Evolutionary conservation across 2,888 invertebrate species (phyloP), one percentile per base, ranked within the genome.

Genomic region (Phrixothrix hirtus): DNA sequence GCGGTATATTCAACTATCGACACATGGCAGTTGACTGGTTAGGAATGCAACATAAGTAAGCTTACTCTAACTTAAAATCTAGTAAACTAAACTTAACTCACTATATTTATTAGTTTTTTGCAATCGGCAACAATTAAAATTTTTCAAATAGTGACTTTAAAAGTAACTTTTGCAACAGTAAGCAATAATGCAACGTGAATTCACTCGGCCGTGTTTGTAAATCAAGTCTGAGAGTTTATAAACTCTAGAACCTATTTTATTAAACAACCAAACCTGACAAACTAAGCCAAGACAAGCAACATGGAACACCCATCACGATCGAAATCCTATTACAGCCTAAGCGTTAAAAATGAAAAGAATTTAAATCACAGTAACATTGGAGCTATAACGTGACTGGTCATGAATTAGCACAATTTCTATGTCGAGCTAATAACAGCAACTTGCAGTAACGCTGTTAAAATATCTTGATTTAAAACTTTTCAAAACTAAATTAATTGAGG

Each of bases 301-400:
- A 68, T 59, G 66, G 69, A 68, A 70, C 70, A 69, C 70, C 69
- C 69, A 70, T 69, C 68, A 69, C 63, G 69, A 67, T 68, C 65
- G 67, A 66, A 68, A 69, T 68, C 67, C 67, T 65, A 69, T 68
- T 67, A 66, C 63, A 50, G 60, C 51, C 55, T 46, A 63, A 66
- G 68, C 67, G 64, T 66, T 67, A 66, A 67, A 68, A 69, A 68
- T 61, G 64, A 53, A 49, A 63, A 63, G 69, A 69, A 68, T 67
- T 68, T 67, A 65, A 68, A 68, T 67, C 63, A 64, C 53, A 56
- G 59, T 59, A 52, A 61, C 60, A 56, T 60, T 61, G 65, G 58
- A 56, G 43, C 55, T 37, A 46, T 50, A 53, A 60, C 62, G 59
- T 59, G 60, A 59, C 59, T 52, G 59, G 48, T 62, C 62, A 59